Base-by-base conservation (phyloP, 2,888 invertebrate species). In the Heliothis peltigera region DNA sequence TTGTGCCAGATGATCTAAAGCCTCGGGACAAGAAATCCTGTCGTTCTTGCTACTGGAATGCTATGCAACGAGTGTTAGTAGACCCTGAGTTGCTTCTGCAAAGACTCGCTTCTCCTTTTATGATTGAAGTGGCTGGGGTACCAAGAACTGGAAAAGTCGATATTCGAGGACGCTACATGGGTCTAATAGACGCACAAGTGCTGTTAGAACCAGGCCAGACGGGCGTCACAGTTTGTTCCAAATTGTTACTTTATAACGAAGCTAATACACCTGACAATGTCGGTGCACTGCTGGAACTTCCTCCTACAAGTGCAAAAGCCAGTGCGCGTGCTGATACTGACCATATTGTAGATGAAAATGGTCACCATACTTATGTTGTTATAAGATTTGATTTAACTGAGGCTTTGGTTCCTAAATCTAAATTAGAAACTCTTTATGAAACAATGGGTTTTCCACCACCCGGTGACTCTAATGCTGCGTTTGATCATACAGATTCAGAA, bases 71-170 rank as follows among this genome's bases (percentile, higher is more conserved):
- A 57, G 83, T 92, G n/a, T 82, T 93, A n/a, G 86, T 94, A 10
- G 87, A 94, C 63, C 82, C 88, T 4, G 58, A 70, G 15, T 43
- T 69, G 2, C 80, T 95, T 10, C 79, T 71, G 1, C 67, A 79
- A 12, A 85, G 91, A 77, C 66, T 94, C 59, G 72, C 77, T 15
- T 70, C 81, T 15, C 86, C 87, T 8, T 88, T 95, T 67, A 57
- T 91, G 17, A 70, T 95, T 42, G 95, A 95, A 84, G 59, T 94
- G n/a, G 94, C 95, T 46, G 94, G 91, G 18, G 87, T 93, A 6
- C 92, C 93, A 15, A 90, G 70, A 71, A 1, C 65, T 12, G 93
- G 92, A 1, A 95, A 93, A 88, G 59, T 84, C 18, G 95, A 95
- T 22, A 73, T 89, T 3, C 86, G 93, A 57, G 91, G 91, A 17